Evolutionary conservation across 2,113 vertebrate species (phyloP).

Genomic region (Cololabis saira): DNA sequence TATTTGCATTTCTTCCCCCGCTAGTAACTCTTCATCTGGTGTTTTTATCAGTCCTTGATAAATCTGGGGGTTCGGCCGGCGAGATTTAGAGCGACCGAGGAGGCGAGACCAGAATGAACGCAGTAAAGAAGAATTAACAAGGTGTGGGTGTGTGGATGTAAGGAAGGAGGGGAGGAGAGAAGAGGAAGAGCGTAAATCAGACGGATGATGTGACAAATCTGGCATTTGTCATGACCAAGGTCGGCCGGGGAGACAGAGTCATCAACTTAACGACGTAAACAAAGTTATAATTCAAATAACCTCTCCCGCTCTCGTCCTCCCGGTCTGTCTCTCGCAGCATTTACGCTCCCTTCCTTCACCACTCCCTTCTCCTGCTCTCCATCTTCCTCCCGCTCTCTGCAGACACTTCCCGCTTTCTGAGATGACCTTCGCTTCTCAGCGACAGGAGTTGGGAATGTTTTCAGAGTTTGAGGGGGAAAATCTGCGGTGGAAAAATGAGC

Average conservation of each 20-base stretch:
- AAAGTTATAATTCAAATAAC: slow-evolving; percentile 59
- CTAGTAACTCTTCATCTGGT: too few relatives aligned
- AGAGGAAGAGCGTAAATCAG: slow-evolving; percentile 32
- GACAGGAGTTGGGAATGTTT: neutral
- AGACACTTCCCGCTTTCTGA: neutral
- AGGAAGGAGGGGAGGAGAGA: slow-evolving; percentile 1
- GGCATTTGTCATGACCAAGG: slow-evolving; percentile 53
- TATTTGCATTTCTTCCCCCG: neutral
- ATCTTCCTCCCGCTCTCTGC: neutral
- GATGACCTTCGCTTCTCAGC: neutral
- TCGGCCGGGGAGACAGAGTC: slow-evolving; percentile 35
- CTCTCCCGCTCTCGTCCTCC: slow-evolving; percentile 16
- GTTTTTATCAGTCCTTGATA: neutral
- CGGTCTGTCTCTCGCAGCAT: neutral
- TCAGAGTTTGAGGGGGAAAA: too few relatives aligned
- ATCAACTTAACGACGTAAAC: slow-evolving; percentile 52
- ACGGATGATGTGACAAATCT: slow-evolving; percentile 39
- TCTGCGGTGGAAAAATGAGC: too few relatives aligned
- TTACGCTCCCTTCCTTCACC: neutral
- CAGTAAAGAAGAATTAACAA: neutral
- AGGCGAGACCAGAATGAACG: neutral
- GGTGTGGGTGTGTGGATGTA: neutral
- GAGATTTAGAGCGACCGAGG: neutral
- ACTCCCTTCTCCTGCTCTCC: neutral
- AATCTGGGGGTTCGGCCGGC: too few relatives aligned